phyloP scores from a whole-genome alignment of 2,888 invertebrate species.

The Disparrhopalites patrizii region DNA sequence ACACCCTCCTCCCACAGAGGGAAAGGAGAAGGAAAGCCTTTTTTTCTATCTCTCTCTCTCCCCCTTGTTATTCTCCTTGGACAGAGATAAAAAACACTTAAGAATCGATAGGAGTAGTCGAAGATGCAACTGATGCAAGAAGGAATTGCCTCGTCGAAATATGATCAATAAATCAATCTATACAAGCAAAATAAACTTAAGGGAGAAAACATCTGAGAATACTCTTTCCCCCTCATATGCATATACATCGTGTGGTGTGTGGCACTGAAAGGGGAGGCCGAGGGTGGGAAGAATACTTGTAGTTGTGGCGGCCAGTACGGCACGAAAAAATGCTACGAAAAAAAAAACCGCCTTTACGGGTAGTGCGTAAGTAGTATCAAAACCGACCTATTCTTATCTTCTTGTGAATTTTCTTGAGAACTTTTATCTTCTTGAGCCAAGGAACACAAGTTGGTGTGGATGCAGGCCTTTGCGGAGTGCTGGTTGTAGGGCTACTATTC shows the following conservation, averaged over 20 bases:
- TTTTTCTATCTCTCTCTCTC: too few relatives aligned
- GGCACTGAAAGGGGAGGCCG: too few relatives aligned
- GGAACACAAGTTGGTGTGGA: conserved; percentile 45
- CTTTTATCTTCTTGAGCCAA: conserved; percentile 70
- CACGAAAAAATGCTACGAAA: too few relatives aligned
- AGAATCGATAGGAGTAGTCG: conserved; percentile 12
- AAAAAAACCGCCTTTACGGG: neutral
- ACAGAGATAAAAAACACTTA: neutral
- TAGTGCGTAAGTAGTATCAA: neutral
- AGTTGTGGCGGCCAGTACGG: too few relatives aligned
- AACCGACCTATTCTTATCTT: conserved; percentile 80
- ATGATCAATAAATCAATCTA: conserved; percentile 22
- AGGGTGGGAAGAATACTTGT: neutral
- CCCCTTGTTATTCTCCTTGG: neutral
- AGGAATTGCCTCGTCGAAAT: conserved; percentile 14
- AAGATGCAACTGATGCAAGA: conserved; percentile 15
- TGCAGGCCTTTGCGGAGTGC: conserved; percentile 21
- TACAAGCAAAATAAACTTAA: neutral
- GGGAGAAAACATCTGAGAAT: neutral
- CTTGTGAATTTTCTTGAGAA: conserved; percentile 80
- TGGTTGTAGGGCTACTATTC: conserved; percentile 20
- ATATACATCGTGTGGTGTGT: too few relatives aligned
- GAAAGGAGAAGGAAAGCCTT: neutral
- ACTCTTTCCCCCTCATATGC: neutral
- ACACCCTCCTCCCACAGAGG: neutral